Conservation (phyloP, 2,113 vertebrate genomes). For the Channa maculata region DNA sequence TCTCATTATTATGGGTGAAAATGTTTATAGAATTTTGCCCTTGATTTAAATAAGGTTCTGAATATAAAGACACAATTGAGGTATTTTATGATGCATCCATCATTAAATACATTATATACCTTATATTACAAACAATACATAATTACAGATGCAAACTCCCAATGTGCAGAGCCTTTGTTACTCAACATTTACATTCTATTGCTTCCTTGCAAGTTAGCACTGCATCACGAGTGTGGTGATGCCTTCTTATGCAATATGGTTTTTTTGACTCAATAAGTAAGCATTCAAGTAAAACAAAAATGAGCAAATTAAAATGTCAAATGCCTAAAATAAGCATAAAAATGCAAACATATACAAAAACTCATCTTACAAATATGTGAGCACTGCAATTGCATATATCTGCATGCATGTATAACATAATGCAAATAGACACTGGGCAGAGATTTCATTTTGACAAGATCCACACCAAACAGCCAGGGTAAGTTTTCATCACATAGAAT, state of each 20-base stretch:
- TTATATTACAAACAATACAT: not conserved
- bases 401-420: slow-evolving; percentile 64
- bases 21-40: no score
- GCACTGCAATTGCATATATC: slow-evolving; percentile 40
- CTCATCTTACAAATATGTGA: slow-evolving; percentile 60
- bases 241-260: not conserved
- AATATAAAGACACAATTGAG: not conserved
- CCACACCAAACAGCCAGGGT: slow-evolving; percentile 64
- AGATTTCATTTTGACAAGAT: slow-evolving; percentile 77
- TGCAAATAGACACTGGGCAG: slow-evolving; percentile 63
- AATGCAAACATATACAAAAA: slow-evolving; percentile 39
- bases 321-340: slow-evolving; percentile 37
- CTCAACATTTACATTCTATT: not conserved
- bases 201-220: not conserved
- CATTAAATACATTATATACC: not conserved
- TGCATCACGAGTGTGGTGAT: not conserved
- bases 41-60: not conserved
- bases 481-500: slow-evolving; percentile 33
- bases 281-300: slow-evolving; percentile 22
- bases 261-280: slow-evolving; percentile 24
- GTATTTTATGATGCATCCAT: not conserved
- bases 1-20: no score
- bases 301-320: slow-evolving; percentile 1
- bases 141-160: not conserved
- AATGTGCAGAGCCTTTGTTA: not conserved